Percentiles rank a stretch among this genome's conserved stretches.
Conservation (phyloP, 2,113 vertebrate species). For the Falco punctatus region DNA sequence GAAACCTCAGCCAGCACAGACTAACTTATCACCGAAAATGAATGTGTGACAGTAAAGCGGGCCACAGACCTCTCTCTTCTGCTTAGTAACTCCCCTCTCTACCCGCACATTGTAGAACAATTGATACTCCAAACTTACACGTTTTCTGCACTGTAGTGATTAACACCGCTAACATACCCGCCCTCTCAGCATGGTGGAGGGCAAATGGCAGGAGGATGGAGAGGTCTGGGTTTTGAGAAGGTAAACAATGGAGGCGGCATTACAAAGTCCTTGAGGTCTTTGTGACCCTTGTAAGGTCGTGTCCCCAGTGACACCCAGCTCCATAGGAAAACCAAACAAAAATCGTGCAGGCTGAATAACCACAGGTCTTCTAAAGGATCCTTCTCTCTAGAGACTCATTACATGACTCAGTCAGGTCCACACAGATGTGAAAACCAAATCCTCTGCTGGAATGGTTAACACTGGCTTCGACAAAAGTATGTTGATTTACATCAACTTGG, state of each 20-base stretch:
- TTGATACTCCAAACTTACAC: fast-evolving
- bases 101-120: not conserved
- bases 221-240: not conserved
- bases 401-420: not conserved
- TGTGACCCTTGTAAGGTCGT: not conserved
- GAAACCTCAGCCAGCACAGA: not conserved
- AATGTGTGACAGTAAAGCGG: not conserved
- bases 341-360: not conserved
- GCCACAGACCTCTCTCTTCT: not conserved
- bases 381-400: not conserved
- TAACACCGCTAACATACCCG: not conserved
- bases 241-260: not conserved
- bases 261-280: not conserved
- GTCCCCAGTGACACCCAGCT: not conserved
- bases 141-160: not conserved
- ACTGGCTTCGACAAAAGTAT: not conserved
- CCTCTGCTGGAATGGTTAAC: not conserved
- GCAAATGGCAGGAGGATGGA: not conserved
- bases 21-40: not conserved
- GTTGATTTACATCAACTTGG: not conserved
- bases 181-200: not conserved
- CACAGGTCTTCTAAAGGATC: not conserved
- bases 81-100: not conserved
- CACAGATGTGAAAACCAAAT: not conserved
- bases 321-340: not conserved